phyloP scores from a whole-genome alignment of 2,797 vertebrate genomes.

The Epinephelus awoara region DNA sequence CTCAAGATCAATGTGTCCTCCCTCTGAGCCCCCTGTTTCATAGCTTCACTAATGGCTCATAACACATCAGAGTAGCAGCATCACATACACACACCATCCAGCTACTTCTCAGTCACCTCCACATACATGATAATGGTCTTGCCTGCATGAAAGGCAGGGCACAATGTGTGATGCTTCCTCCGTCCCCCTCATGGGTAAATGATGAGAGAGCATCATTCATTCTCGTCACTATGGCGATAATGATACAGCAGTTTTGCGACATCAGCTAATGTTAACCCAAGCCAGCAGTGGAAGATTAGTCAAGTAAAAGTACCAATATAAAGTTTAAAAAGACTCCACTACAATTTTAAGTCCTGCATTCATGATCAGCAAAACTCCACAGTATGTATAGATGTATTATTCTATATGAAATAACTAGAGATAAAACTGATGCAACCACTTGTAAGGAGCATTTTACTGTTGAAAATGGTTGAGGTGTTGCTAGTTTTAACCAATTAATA shows the following conservation, averaged over 20 bases:
- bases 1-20: constrained; percentile 51
- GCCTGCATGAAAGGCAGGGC: constrained; percentile 24
- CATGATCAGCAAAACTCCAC: no score
- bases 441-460: no score
- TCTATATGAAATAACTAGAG: no score
- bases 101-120: constrained; percentile 43
- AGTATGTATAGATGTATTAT: no score
- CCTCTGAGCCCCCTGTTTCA: constrained; percentile 22
- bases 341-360: not conserved
- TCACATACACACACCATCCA: constrained; percentile 22
- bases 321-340: not conserved
- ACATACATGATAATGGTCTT: constrained; percentile 43
- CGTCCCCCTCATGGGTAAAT: constrained; percentile 22
- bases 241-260: constrained; percentile 18
- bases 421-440: no score
- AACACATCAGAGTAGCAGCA: constrained; percentile 57
- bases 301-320: not conserved
- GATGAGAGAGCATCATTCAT: constrained; percentile 54
- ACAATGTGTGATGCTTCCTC: constrained; percentile 11
- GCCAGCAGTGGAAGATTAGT: not conserved
- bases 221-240: constrained; percentile 22
- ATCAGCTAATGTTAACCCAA: constrained; percentile 9
- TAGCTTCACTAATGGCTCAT: constrained; percentile 53
- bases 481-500: no score
- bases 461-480: no score